Evolutionary conservation across 2,888 invertebrate genomes (phyloP).

Genomic region (Sarcophaga subvicina): DNA sequence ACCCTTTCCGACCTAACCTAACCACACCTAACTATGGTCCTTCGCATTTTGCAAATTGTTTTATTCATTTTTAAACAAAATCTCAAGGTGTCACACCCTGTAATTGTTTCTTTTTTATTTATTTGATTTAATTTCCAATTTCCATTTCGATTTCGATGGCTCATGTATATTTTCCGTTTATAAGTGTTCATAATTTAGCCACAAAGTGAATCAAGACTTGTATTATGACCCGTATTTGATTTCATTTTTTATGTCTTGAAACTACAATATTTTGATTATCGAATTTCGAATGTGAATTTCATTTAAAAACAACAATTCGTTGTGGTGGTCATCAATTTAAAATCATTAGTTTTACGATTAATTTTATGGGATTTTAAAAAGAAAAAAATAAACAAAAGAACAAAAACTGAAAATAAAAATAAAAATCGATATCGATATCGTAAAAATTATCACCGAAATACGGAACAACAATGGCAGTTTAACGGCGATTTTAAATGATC

Average conservation of each 20-base stretch:
- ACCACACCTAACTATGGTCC: too few species aligned
- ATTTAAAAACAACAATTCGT: not conserved
- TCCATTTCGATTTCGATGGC: not conserved
- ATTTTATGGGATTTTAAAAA: conserved; percentile 48
- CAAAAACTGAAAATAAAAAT: too few species aligned
- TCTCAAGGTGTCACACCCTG: too few species aligned
- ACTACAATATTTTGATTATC: conserved; percentile 32
- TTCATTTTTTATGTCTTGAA: conserved; percentile 17
- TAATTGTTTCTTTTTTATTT: too few species aligned
- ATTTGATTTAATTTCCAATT: too few species aligned
- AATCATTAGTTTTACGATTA: conserved; percentile 58
- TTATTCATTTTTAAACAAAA: too few species aligned
- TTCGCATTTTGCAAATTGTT: too few species aligned
- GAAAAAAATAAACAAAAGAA: too few species aligned
- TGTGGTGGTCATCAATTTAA: conserved; percentile 20
- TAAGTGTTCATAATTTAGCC: not conserved
- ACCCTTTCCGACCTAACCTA: too few species aligned
- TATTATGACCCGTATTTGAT: not conserved
- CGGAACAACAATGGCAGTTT: not conserved
- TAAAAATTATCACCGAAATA: conserved; percentile 25
- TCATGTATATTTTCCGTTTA: too few species aligned
- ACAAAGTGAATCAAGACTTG: not conserved
- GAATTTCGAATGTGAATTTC: not conserved
- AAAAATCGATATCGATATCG: conserved; percentile 13
- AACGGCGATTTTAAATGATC: conserved; percentile 33